A percentile compares a stretch with the other conserved stretches of the same genome.
Evolutionary conservation across 2,113 vertebrate genomes (phyloP).

Genomic region (Megatriorchis doriae): DNA sequence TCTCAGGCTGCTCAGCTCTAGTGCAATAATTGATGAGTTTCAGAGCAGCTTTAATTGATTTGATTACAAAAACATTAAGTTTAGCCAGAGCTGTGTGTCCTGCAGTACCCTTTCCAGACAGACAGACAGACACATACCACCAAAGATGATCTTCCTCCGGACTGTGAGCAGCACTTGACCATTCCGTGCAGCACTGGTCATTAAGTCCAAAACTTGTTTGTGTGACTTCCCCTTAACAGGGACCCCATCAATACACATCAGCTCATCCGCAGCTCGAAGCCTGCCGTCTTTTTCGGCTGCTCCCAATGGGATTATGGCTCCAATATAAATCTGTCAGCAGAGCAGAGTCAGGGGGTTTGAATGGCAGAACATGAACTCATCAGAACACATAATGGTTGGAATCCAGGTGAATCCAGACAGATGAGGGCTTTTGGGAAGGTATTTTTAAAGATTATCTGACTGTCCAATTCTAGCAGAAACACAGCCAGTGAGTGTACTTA

Average conservation of each 20-base stretch:
- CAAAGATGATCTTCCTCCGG: constrained; percentile 82
- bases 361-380: neutral
- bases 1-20: neutral
- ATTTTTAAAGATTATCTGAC: neutral
- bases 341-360: neutral
- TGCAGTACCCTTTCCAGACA: neutral
- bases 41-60: neutral
- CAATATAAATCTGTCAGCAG: constrained; percentile 88
- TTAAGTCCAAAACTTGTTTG: constrained; percentile 94
- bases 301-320: constrained; percentile 93
- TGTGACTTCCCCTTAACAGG: constrained; percentile 93
- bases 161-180: constrained; percentile 94
- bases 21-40: neutral
- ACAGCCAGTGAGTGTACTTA: rapidly evolving
- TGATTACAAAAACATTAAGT: rapidly evolving
- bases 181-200: constrained; percentile 94
- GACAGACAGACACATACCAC: constrained; percentile 73
- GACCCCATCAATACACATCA: constrained; percentile 93
- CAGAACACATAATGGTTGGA: neutral
- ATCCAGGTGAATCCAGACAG: neutral
- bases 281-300: constrained; percentile 94
- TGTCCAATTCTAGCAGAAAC: neutral
- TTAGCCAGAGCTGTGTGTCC: neutral
- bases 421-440: neutral
- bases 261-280: constrained; percentile 91